A percentile compares a stretch with the other conserved stretches of the same genome.
Conservation (phyloP, 2,113 vertebrate species). For the Barnardius zonarius region DNA sequence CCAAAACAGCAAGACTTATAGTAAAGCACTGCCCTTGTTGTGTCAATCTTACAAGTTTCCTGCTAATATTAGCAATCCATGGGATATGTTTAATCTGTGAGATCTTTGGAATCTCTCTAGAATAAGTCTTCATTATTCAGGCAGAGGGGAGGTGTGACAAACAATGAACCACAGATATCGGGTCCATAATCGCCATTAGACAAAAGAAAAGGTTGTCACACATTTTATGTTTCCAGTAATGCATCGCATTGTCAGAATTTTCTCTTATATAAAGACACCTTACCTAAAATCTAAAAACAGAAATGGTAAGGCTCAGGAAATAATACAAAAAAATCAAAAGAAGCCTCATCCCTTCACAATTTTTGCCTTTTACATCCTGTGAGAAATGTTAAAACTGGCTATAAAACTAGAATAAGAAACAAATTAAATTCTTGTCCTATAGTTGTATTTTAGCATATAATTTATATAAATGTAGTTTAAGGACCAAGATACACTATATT, state of each 20-base stretch:
- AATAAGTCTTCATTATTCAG: background rate
- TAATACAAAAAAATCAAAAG: background rate
- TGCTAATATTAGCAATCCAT: background rate
- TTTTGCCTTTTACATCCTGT: background rate
- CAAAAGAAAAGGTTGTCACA: background rate
- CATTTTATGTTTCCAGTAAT: background rate
- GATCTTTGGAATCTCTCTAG: background rate
- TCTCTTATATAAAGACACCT: background rate
- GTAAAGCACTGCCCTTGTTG: background rate
- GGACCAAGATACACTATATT: background rate
- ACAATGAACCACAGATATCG: background rate
- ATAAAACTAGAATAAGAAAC: background rate
- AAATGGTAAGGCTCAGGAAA: background rate
- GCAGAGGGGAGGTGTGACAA: constrained; percentile 12
- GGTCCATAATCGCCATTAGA: background rate
- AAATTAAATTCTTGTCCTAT: background rate
- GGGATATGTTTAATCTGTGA: background rate
- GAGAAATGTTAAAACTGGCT: background rate
- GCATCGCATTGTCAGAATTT: background rate
- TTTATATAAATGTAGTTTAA: background rate
- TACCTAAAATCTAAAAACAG: background rate
- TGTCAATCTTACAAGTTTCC: background rate
- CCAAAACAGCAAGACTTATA: background rate
- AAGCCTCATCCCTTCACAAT: background rate
- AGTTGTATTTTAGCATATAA: background rate